These are phyloP conservation scores for Siderastrea siderea DNA, from an alignment of 92 coral and sea anemone species.

Conservation along the genomic window DNA sequence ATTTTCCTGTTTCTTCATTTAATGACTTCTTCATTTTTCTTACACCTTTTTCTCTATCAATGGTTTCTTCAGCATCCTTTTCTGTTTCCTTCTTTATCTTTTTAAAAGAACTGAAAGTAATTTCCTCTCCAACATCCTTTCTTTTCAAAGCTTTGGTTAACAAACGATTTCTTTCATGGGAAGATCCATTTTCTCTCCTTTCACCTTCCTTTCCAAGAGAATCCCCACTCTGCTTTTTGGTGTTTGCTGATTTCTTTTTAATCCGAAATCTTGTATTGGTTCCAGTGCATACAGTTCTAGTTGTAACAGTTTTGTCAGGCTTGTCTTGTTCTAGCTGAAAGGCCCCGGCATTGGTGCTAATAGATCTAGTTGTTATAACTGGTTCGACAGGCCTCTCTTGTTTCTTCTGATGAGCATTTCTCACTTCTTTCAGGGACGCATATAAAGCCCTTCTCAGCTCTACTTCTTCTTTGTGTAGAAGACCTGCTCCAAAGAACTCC, in stretches of 20 bases:
- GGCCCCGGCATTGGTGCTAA: background rate
- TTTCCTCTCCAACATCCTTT: background rate
- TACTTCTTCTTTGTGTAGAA: constrained; percentile 93
- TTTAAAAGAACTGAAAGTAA: background rate
- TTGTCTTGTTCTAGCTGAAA: background rate
- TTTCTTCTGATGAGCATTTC: constrained; percentile 22
- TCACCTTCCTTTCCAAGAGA: background rate
- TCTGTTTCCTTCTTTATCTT: constrained; percentile 5
- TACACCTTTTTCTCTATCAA: background rate
- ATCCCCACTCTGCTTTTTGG: background rate
- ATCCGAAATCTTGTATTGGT: constrained; percentile 35
- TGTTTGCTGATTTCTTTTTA: background rate
- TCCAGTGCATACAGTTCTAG: constrained; percentile 26
- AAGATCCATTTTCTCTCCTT: background rate
- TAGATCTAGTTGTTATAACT: background rate
- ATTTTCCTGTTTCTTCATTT: background rate
- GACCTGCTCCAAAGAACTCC: constrained; percentile 81
- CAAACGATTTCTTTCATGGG: background rate
- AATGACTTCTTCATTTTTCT: background rate
- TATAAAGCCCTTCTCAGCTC: constrained; percentile 91
- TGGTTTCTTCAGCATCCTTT: background rate
- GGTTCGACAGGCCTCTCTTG: background rate
- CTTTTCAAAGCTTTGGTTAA: background rate
- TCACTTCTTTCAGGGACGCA: constrained; percentile 83
- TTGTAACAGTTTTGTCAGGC: background rate